phyloP scores from a whole-genome alignment of 35 echinoderm and acorn worm species.

The Eucidaris tribuloides region DNA sequence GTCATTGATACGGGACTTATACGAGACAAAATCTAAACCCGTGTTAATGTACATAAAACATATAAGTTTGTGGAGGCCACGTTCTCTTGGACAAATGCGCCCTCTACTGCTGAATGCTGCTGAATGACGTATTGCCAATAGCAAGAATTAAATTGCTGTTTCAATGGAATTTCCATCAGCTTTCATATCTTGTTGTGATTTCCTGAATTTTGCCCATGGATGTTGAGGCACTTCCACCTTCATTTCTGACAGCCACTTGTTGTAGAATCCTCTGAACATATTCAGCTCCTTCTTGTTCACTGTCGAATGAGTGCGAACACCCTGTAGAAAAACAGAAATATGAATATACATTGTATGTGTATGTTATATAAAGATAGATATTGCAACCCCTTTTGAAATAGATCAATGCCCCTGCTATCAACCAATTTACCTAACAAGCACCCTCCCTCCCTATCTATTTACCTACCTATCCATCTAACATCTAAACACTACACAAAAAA shows the following conservation, averaged over 20 bases:
- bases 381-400: neutral
- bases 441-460: too few species aligned
- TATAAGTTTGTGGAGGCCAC: too few species aligned
- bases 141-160: too few species aligned
- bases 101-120: too few species aligned
- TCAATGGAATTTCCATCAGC: too few species aligned
- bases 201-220: slow-evolving; percentile 55
- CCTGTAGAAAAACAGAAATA: neutral
- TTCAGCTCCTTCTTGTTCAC: slow-evolving; percentile 31
- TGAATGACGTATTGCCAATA: too few species aligned
- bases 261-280: slow-evolving; percentile 54
- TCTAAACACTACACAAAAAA: too few species aligned
- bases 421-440: neutral
- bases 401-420: neutral
- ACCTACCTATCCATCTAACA: too few species aligned
- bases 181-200: neutral
- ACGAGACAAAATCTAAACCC: too few species aligned
- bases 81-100: too few species aligned
- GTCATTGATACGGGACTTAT: too few species aligned
- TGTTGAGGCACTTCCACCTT: slow-evolving; percentile 32
- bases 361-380: neutral
- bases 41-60: too few species aligned
- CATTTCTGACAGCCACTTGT: slow-evolving; percentile 42
- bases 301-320: neutral
- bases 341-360: neutral